Percentiles rank a stretch among this genome's conserved stretches.
phyloP scores from a whole-genome alignment of 2,888 invertebrate species.

The Calameuta filiformis region DNA sequence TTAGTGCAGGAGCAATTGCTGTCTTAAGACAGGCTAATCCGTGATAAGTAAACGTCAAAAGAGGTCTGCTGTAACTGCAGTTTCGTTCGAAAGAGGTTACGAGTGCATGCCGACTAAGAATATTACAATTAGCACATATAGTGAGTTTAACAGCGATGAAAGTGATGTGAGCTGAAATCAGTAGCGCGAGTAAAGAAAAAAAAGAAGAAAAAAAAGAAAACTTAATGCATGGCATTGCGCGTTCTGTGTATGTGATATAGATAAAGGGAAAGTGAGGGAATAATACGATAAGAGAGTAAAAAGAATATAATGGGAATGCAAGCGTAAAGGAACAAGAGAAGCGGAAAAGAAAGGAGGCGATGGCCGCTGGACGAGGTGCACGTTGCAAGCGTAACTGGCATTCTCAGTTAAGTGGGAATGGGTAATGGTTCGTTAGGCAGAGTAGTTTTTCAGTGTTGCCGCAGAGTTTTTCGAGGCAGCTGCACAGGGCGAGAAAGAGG shows the following conservation, averaged over 20 bases:
- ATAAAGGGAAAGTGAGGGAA: background rate
- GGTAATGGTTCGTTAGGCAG: conserved; percentile 61
- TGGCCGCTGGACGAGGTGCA: conserved; percentile 12
- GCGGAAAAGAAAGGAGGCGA: conserved; percentile 1
- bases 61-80: background rate
- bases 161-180: background rate
- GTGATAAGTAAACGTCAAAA: background rate
- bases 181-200: background rate
- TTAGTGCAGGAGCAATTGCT: conserved; percentile 39
- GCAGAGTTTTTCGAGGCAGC: conserved; percentile 51
- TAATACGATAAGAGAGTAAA: background rate
- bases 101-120: background rate
- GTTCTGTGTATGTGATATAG: background rate
- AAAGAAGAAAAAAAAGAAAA: background rate
- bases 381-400: conserved; percentile 40
- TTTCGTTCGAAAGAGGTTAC: background rate
- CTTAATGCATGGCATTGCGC: background rate
- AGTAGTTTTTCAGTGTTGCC: conserved; percentile 53
- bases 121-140: background rate
- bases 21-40: conserved; percentile 35
- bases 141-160: background rate
- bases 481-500: conserved; percentile 30
- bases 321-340: conserved; percentile 7
- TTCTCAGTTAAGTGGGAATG: conserved; percentile 52
- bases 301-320: background rate